Percentiles rank a stretch among this genome's conserved stretches.
Evolutionary conservation across 2,113 vertebrate genomes (phyloP).

Genomic region (Geothlypis trichas): DNA sequence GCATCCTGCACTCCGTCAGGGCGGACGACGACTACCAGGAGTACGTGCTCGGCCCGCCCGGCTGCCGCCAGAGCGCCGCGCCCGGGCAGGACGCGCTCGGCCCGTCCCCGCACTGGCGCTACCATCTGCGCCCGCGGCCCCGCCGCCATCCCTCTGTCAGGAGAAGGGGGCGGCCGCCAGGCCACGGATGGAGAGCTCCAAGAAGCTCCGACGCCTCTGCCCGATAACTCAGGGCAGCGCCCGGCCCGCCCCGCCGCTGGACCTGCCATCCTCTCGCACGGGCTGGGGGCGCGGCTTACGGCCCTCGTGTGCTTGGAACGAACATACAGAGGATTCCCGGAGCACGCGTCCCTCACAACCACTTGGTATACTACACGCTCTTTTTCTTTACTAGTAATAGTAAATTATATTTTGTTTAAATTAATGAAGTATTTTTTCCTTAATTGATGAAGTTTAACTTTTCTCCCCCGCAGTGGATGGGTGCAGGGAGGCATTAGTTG

Average conservation of each 20-base stretch:
- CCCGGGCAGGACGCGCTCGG: too few species aligned
- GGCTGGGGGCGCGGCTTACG: neutral
- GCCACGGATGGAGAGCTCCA: rapidly evolving
- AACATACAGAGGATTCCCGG: neutral
- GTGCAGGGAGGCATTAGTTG: too few species aligned
- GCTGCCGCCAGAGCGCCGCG: rapidly evolving
- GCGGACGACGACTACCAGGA: neutral
- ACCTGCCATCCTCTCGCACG: neutral
- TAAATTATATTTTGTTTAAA: neutral
- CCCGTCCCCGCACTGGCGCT: rapidly evolving
- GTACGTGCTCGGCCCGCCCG: rapidly evolving
- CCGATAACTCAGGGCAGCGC: rapidly evolving
- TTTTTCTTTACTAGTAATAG: neutral
- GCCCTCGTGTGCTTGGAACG: neutral
- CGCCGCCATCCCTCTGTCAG: rapidly evolving
- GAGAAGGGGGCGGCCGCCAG: rapidly evolving
- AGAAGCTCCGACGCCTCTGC: rapidly evolving
- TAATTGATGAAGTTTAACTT: neutral
- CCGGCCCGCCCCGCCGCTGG: rapidly evolving
- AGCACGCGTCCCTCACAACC: too few species aligned
- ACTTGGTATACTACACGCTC: too few species aligned
- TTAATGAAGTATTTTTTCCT: neutral
- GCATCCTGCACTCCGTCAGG: neutral
- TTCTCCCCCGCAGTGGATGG: neutral
- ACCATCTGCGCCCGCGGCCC: neutral